A percentile compares a stretch with the other conserved stretches of the same genome.
Evolutionary conservation across 1,140 invertebrate genomes (phyloP).

Genomic region (Drosophila quadrilineata): DNA sequence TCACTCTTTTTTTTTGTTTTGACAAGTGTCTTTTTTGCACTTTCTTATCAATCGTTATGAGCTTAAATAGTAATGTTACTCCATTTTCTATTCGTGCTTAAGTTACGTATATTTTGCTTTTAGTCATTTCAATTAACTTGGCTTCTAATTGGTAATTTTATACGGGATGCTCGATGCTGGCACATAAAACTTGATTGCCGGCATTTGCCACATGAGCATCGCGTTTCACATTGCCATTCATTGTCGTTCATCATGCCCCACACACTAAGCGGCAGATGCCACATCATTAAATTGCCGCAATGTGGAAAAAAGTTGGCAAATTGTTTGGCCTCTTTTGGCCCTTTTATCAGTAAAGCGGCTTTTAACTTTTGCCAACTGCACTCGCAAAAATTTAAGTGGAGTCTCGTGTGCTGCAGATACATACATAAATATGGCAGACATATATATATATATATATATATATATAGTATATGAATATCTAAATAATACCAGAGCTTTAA

Average conservation of each 20-base stretch:
- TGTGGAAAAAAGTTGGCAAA: slow-evolving; percentile 45
- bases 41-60: too few species aligned
- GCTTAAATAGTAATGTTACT: too few species aligned
- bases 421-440: slow-evolving; percentile 4
- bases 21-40: too few species aligned
- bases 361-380: slow-evolving; percentile 42
- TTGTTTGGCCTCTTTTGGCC: slow-evolving; percentile 21
- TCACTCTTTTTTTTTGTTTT: too few species aligned
- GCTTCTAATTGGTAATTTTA: slow-evolving; percentile 9
- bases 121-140: background rate
- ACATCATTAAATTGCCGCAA: slow-evolving; percentile 15
- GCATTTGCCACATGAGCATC: slow-evolving; percentile 21
- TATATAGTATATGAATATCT: background rate
- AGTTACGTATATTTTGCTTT: too few species aligned
- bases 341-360: slow-evolving; percentile 30
- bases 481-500: slow-evolving; percentile 26
- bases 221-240: slow-evolving; percentile 49
- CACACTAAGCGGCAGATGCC: slow-evolving; percentile 5
- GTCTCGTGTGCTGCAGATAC: slow-evolving; percentile 11
- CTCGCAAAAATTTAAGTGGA: slow-evolving; percentile 40
- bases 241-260: background rate
- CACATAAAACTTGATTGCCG: slow-evolving; percentile 27
- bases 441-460: background rate
- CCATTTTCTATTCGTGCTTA: too few species aligned
- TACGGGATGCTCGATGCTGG: background rate